These are phyloP conservation scores for Orthosia incerta DNA, from an alignment of 2,888 invertebrate genomes.

Conservation along the genomic window DNA sequence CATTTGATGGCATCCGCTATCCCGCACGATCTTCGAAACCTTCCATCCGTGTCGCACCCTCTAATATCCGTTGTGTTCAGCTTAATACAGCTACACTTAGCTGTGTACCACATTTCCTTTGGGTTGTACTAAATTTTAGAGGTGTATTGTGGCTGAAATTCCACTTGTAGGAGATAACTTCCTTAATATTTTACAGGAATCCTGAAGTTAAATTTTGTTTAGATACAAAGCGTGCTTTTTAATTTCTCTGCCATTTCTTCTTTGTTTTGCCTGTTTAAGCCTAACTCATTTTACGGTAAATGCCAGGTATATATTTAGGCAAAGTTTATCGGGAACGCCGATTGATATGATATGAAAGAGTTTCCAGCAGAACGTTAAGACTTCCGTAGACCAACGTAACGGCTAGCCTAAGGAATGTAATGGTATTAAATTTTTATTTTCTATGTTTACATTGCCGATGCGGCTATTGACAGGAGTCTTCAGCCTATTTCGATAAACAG, in stretches of 20 bases:
- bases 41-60: conserved; percentile 46
- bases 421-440: no score
- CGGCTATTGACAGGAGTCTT: no score
- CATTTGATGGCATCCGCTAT: conserved; percentile 59
- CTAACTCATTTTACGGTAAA: no score
- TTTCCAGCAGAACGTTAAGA: no score
- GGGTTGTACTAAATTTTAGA: conserved; percentile 1
- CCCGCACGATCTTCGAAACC: conserved; percentile 57
- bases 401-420: no score
- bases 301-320: no score
- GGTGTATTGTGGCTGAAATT: not conserved
- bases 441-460: no score
- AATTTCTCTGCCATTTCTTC: not conserved
- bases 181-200: not conserved
- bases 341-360: no score
- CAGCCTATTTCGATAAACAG: no score
- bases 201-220: not conserved
- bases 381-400: no score
- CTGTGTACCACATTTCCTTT: conserved; percentile 26
- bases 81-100: conserved; percentile 9
- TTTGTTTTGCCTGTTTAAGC: not conserved
- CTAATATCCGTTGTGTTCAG: conserved; percentile 64
- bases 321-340: no score
- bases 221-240: not conserved
- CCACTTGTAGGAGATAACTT: not conserved